phyloP scores from a whole-genome alignment of 2,113 vertebrate genomes.

The Antennarius striatus region DNA sequence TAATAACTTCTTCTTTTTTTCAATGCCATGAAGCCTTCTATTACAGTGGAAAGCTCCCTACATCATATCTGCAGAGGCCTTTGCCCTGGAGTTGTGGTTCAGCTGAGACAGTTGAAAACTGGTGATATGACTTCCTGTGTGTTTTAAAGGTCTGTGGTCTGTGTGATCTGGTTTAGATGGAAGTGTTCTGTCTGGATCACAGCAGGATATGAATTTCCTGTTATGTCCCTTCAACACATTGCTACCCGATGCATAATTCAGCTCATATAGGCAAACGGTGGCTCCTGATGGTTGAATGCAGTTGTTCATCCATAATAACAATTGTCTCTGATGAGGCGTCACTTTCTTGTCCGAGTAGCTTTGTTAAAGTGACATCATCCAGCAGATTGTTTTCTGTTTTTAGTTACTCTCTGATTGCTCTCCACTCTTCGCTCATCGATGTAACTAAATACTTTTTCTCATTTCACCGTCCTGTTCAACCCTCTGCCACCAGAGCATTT shows the following conservation, averaged over 20 bases:
- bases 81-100: slow-evolving; percentile 50
- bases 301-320: slow-evolving; percentile 45
- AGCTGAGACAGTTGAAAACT: slow-evolving; percentile 44
- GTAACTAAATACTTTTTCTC: slow-evolving; percentile 63
- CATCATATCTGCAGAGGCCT: slow-evolving; percentile 33
- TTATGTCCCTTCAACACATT: slow-evolving; percentile 40
- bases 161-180: slow-evolving; percentile 74
- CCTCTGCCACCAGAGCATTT: background rate
- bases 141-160: slow-evolving; percentile 70
- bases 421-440: slow-evolving; percentile 61
- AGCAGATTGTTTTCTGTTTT: slow-evolving; percentile 68
- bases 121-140: slow-evolving; percentile 71
- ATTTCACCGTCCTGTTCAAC: background rate
- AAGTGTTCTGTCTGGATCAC: slow-evolving; percentile 69
- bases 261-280: slow-evolving; percentile 51
- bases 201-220: slow-evolving; percentile 63
- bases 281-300: slow-evolving; percentile 32
- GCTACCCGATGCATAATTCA: slow-evolving; percentile 39
- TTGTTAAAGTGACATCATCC: slow-evolving; percentile 63
- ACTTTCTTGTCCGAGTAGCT: slow-evolving; percentile 57
- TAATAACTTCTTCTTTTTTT: slow-evolving; percentile 2
- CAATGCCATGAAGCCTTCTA: background rate
- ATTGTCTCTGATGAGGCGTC: slow-evolving; percentile 56
- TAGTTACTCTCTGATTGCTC: slow-evolving; percentile 70
- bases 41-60: slow-evolving; percentile 21